Percentiles rank a stretch among this genome's conserved stretches.
phyloP scores from a whole-genome alignment of 2,888 invertebrate species.

The Cenopis cana region DNA sequence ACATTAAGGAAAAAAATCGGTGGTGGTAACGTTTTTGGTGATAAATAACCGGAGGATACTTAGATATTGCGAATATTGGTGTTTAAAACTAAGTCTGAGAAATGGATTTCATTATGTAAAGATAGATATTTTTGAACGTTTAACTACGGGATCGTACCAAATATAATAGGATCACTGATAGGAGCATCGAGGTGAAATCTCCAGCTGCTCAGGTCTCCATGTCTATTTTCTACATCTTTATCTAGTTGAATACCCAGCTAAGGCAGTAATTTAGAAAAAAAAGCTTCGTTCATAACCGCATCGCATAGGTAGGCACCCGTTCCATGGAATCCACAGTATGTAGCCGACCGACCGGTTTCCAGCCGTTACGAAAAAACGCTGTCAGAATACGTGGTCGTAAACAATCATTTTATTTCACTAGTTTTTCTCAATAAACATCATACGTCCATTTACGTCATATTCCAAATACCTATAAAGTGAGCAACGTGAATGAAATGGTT shows the following conservation, averaged over 20 bases:
- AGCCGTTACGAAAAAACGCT: slow-evolving; percentile 40
- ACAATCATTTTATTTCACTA: slow-evolving; percentile 45
- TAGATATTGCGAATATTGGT: too few relatives aligned
- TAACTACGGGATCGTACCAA: too few relatives aligned
- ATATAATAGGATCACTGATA: neutral
- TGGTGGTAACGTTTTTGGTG: too few relatives aligned
- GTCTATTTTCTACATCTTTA: slow-evolving; percentile 21
- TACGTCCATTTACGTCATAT: slow-evolving; percentile 59
- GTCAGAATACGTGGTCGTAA: slow-evolving; percentile 42
- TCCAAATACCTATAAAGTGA: slow-evolving; percentile 69
- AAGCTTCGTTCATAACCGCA: slow-evolving; percentile 37
- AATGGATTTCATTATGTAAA: too few relatives aligned
- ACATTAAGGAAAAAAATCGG: too few relatives aligned
- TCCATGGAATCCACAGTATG: slow-evolving; percentile 38
- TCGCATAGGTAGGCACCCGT: slow-evolving; percentile 40
- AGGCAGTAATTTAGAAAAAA: slow-evolving; percentile 39
- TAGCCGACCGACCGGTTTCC: slow-evolving; percentile 34
- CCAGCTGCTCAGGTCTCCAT: neutral
- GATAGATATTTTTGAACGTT: neutral
- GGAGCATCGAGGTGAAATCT: neutral
- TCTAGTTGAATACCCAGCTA: slow-evolving; percentile 29
- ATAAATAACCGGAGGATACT: too few relatives aligned
- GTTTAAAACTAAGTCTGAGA: neutral
- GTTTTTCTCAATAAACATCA: slow-evolving; percentile 44
- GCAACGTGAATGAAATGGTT: slow-evolving; percentile 75